Conservation (phyloP, 2,888 invertebrate species). For the Gandaritis pyraliata region DNA sequence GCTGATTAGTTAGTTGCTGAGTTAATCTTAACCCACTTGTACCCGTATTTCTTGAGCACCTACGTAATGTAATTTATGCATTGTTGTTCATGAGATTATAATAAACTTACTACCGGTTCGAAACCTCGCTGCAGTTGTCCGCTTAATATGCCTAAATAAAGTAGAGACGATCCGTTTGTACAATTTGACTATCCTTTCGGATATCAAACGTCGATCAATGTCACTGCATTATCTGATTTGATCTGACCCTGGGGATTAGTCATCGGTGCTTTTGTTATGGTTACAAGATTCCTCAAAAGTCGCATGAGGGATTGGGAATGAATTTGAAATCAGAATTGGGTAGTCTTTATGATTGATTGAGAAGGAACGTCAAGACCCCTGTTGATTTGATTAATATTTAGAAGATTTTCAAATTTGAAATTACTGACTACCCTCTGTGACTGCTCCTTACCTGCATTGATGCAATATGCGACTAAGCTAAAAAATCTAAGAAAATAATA, state of each 20-base stretch:
- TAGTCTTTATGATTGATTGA: conserved; percentile 44
- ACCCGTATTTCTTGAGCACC: no score
- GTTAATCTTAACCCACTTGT: no score
- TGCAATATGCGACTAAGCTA: no score
- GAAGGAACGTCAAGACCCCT: conserved; percentile 31
- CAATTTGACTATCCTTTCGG: conserved; percentile 60
- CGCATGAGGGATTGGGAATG: conserved; percentile 45
- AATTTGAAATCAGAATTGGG: conserved; percentile 33
- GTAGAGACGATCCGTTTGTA: conserved; percentile 28
- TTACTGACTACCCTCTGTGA: background rate
- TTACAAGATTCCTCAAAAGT: conserved; percentile 50
- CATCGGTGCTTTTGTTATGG: conserved; percentile 66
- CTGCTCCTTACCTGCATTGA: no score
- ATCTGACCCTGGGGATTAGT: conserved; percentile 69
- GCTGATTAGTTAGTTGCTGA: background rate
- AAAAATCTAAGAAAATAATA: background rate
- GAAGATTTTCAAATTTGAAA: background rate
- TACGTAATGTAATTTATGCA: no score
- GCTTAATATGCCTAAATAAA: conserved; percentile 12
- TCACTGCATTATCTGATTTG: conserved; percentile 68
- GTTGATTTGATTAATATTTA: conserved; percentile 37
- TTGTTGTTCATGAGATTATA: no score
- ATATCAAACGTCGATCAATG: conserved; percentile 80
- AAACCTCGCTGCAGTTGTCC: conserved; percentile 9
- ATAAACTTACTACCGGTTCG: no score